Percentiles rank a stretch among this genome's conserved stretches.
Conservation (phyloP, 2,888 invertebrate genomes). For the Trachelus tabidus region DNA sequence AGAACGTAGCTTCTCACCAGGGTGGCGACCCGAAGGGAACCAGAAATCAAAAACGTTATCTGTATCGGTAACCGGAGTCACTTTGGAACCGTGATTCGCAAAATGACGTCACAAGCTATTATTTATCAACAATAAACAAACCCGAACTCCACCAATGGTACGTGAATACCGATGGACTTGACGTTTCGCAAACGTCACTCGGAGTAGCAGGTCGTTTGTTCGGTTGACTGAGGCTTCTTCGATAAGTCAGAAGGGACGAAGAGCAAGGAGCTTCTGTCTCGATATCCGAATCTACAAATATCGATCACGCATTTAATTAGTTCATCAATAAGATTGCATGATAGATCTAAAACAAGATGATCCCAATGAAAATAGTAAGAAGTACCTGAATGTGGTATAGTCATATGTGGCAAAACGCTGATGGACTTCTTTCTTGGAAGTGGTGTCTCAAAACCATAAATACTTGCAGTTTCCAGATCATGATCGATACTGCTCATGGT, state of each 20-base stretch:
- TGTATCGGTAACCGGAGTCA: too few species aligned
- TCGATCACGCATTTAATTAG: not conserved
- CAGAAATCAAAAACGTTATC: too few species aligned
- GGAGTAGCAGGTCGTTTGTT: not conserved
- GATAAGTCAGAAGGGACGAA: not conserved
- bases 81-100: too few species aligned
- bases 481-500: conserved; percentile 52
- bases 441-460: conserved; percentile 66
- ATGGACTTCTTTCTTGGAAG: conserved; percentile 52
- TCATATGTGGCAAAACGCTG: not conserved
- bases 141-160: not conserved
- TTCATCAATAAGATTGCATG: not conserved
- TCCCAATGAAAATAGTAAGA: not conserved
- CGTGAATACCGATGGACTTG: not conserved
- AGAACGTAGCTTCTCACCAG: too few species aligned
- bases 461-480: conserved; percentile 62
- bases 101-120: not conserved
- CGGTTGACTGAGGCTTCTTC: not conserved
- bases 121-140: not conserved
- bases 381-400: not conserved
- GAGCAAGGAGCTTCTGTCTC: not conserved
- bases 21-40: too few species aligned
- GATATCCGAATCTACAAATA: not conserved
- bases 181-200: not conserved
- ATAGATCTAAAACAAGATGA: not conserved